Evolutionary conservation across 64 coral and sea anemone species (phyloP).

Genomic region (Montipora cactus): DNA sequence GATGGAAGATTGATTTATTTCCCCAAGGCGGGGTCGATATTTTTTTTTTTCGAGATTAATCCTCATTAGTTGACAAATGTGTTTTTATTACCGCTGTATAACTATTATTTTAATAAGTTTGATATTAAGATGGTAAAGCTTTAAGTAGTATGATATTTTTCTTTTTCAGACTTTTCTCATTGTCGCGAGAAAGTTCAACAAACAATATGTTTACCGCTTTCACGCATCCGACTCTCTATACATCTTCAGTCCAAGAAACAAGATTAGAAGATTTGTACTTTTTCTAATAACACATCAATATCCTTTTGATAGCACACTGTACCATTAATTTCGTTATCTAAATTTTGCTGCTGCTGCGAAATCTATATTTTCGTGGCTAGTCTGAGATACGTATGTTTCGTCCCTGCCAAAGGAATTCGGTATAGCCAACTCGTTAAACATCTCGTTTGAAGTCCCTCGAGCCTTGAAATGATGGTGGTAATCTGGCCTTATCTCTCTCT

Average conservation of each 20-base stretch:
- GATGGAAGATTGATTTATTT: conserved; percentile 22
- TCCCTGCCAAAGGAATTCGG: too few species aligned
- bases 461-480: too few species aligned
- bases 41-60: not conserved
- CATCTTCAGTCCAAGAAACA: conserved; percentile 91
- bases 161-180: conserved; percentile 96
- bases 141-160: conserved; percentile 23
- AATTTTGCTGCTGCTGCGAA: not conserved
- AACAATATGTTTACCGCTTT: conserved; percentile 94
- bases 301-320: conserved; percentile 78
- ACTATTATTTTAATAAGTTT: conserved; percentile 4
- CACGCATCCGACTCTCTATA: conserved; percentile 80
- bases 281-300: conserved; percentile 99
- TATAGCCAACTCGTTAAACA: too few species aligned
- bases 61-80: not conserved
- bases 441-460: too few species aligned
- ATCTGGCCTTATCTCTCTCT: too few species aligned
- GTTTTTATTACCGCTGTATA: not conserved
- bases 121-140: not conserved
- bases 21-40: not conserved
- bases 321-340: conserved; percentile 1
- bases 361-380: too few species aligned
- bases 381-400: too few species aligned
- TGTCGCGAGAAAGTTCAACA: conserved; percentile 93
- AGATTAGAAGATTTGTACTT: conserved; percentile 90